These are phyloP conservation scores for Venturia canescens DNA, from an alignment of 1,140 invertebrate species.

Conservation along the genomic window DNA sequence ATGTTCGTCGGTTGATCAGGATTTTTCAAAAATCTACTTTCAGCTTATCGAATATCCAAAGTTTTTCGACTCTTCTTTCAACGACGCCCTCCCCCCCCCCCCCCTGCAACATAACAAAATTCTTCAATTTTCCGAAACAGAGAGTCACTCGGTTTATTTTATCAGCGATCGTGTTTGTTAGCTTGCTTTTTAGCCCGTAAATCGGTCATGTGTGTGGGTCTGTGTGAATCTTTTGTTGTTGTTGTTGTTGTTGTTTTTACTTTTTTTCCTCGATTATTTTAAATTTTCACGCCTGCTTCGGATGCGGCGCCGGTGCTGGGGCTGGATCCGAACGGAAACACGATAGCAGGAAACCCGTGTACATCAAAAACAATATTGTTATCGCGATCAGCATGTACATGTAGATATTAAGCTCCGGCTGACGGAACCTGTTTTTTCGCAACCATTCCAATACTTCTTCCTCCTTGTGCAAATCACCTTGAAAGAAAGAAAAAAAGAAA, in stretches of 20 bases:
- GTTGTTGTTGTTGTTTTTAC: background rate
- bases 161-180: background rate
- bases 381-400: constrained; percentile 95
- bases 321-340: constrained; percentile 86
- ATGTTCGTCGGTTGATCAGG: no score
- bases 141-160: no score
- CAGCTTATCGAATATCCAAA: no score
- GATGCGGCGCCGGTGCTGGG: constrained; percentile 78
- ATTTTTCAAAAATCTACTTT: no score
- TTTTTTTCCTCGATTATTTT: background rate
- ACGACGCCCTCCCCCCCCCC: no score
- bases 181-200: background rate
- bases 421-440: constrained; percentile 93
- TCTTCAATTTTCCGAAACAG: no score
- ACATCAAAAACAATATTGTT: constrained; percentile 90
- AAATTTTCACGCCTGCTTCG: constrained; percentile 80
- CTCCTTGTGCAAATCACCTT: constrained; percentile 89
- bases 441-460: constrained; percentile 95
- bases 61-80: no score
- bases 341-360: constrained; percentile 93
- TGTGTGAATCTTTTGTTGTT: background rate
- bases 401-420: constrained; percentile 95
- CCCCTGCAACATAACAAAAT: no score
- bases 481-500: constrained; percentile 40
- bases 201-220: background rate